Percentiles rank a stretch among this genome's conserved stretches.
Evolutionary conservation across 2,888 invertebrate species (phyloP).

Genomic region (Ormyrus nitidulus): DNA sequence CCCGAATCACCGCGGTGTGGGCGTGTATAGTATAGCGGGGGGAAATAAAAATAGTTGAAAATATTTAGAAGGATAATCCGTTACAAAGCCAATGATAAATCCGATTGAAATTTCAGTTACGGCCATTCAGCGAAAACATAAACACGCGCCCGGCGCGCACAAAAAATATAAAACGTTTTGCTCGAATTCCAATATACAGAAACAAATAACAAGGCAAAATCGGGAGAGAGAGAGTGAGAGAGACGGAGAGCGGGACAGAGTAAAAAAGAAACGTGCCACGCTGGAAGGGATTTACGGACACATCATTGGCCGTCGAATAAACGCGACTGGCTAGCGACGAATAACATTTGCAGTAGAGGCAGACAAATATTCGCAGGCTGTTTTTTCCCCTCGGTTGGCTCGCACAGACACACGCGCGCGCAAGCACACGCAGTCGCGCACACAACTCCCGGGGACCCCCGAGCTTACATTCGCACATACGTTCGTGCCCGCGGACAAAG

Average conservation of each 20-base stretch:
- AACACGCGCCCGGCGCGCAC: not conserved
- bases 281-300: conserved; percentile 52
- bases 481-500: conserved; percentile 33
- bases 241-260: conserved; percentile 13
- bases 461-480: no score
- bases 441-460: not conserved
- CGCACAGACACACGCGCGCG: not conserved
- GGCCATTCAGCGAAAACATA: conserved; percentile 15
- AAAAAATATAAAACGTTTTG: conserved; percentile 12
- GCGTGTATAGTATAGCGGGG: not conserved
- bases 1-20: no score
- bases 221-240: conserved; percentile 14
- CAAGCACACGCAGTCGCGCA: not conserved
- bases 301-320: conserved; percentile 55
- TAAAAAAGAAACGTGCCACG: conserved; percentile 28
- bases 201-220: conserved; percentile 44
- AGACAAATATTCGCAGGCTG: conserved; percentile 56
- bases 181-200: conserved; percentile 38
- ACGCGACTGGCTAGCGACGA: conserved; percentile 51
- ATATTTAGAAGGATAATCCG: not conserved
- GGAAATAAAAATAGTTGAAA: not conserved
- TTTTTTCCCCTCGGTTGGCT: conserved; percentile 50
- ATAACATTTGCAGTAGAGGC: conserved; percentile 56
- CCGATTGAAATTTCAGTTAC: conserved; percentile 28
- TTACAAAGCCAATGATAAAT: conserved; percentile 22